Evolutionary conservation across 1,140 invertebrate species (phyloP).

Genomic region (Zophobas atratus): DNA sequence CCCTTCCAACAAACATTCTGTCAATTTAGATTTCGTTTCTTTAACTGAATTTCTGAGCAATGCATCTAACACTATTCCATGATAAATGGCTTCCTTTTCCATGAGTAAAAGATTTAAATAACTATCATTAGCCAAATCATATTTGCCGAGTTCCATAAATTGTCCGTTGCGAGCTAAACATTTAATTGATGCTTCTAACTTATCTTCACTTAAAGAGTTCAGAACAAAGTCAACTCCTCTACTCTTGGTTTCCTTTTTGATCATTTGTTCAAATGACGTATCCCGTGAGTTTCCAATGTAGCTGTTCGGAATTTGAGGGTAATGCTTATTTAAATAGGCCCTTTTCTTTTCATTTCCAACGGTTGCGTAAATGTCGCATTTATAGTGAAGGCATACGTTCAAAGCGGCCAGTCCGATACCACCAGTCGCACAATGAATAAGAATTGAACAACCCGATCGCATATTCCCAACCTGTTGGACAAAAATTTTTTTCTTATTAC

Average conservation of each 20-base stretch:
- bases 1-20: conserved; percentile 67
- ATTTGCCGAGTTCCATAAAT: conserved; percentile 87
- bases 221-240: conserved; percentile 79
- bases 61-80: conserved; percentile 89
- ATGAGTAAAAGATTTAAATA: conserved; percentile 83
- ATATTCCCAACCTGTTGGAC: neutral
- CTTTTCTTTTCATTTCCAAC: conserved; percentile 84
- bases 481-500: neutral
- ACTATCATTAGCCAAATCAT: conserved; percentile 79
- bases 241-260: conserved; percentile 73
- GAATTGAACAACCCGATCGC: conserved; percentile 33
- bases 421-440: conserved; percentile 90
- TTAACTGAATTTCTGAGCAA: conserved; percentile 73
- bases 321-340: conserved; percentile 80
- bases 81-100: conserved; percentile 87
- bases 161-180: conserved; percentile 79
- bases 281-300: conserved; percentile 78
- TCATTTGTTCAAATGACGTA: conserved; percentile 74
- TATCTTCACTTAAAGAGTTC: conserved; percentile 80
- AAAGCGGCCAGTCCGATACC: conserved; percentile 93
- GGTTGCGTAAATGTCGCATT: conserved; percentile 82
- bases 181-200: conserved; percentile 81
- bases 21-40: conserved; percentile 60
- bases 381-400: conserved; percentile 80
- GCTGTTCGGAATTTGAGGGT: conserved; percentile 72